phyloP scores from a whole-genome alignment of 1,140 invertebrate genomes.

The Leptonema lineaticorne region DNA sequence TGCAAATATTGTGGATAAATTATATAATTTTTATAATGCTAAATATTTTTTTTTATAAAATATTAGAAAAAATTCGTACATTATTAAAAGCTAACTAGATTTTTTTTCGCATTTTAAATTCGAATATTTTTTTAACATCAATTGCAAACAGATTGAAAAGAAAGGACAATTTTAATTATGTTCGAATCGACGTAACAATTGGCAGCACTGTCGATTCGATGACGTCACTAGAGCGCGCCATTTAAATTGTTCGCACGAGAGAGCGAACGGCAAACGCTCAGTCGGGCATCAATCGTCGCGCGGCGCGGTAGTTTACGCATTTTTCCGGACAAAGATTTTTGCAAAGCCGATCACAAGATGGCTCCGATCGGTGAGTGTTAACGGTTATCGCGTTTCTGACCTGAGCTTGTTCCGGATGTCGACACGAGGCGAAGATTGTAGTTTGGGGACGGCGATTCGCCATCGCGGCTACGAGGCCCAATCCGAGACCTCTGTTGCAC shows the following conservation, averaged over 20 bases:
- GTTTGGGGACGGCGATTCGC: slow-evolving; percentile 54
- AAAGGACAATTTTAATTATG: too few species aligned
- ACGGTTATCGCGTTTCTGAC: background rate
- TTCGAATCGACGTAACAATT: background rate
- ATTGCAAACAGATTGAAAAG: too few species aligned
- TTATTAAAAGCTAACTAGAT: too few species aligned
- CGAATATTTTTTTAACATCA: too few species aligned
- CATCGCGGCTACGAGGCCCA: slow-evolving; percentile 59
- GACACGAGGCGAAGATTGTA: slow-evolving; percentile 71
- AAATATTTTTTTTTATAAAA: too few species aligned
- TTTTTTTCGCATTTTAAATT: too few species aligned
- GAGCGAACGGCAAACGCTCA: background rate
- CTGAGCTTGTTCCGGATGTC: slow-evolving; percentile 57
- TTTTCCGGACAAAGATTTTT: background rate
- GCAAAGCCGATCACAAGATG: slow-evolving; percentile 45
- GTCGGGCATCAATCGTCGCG: background rate
- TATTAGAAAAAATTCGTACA: too few species aligned
- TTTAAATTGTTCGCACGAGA: background rate
- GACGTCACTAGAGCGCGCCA: background rate
- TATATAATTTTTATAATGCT: too few species aligned
- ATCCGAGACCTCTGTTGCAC: slow-evolving; percentile 82
- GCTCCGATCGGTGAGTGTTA: slow-evolving; percentile 55
- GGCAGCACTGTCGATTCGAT: background rate
- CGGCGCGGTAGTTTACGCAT: background rate
- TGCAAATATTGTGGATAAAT: too few species aligned